Evolutionary conservation across 2,113 vertebrate species (phyloP), one percentile per base, ranked within the genome.

Genomic region (Callospermophilus lateralis): DNA sequence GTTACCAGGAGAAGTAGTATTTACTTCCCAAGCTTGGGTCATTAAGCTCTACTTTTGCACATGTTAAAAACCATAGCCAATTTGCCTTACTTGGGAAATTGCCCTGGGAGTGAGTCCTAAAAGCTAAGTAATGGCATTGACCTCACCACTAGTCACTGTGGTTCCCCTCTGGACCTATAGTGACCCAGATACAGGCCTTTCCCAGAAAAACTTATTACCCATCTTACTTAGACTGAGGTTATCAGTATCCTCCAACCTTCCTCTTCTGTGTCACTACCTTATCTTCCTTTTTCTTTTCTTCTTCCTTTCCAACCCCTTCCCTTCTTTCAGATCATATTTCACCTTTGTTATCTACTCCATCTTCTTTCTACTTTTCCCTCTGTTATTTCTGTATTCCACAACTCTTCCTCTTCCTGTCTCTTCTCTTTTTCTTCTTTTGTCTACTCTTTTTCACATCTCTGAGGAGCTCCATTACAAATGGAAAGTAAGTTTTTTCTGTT

Each of bases 1-100:
- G 34, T 93, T 78, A 86, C 53, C 61, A 94, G 70, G 53, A 94
- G 28, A 88, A 77, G 48, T 87, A 79, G 11, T 85, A 34, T 84
- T 96, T 83, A 87, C 51, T 95, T 83, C 45, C 67, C 74, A 89
- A 77, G 39, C n/a, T 94, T 84, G 68, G 4, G 26, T 88, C 80
- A 77, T 55, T 96, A 78, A 77, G n/a, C 53, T 90, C 24, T 78
- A 20, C 42, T 92, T n/a, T 45, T 88, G 17, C 37, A 48, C 55
- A 17, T 87, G 39, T 80, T 88, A 84, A 34, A 45, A 96, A 72
- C 80, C 51, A 26, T 84, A 61, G 12, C n/a, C 92, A 39, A 30
- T 95, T 94, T 80, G 70, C 85, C 67, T 90, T 96, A 80, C 48
- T 61, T 93, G 13, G 30, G 13, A 76, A 76, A 77, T 93, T 93